Percentiles rank a stretch among this genome's conserved stretches.
These are phyloP conservation scores for Butorides virescens DNA, from an alignment of 2,113 vertebrate genomes.

Conservation along the genomic window DNA sequence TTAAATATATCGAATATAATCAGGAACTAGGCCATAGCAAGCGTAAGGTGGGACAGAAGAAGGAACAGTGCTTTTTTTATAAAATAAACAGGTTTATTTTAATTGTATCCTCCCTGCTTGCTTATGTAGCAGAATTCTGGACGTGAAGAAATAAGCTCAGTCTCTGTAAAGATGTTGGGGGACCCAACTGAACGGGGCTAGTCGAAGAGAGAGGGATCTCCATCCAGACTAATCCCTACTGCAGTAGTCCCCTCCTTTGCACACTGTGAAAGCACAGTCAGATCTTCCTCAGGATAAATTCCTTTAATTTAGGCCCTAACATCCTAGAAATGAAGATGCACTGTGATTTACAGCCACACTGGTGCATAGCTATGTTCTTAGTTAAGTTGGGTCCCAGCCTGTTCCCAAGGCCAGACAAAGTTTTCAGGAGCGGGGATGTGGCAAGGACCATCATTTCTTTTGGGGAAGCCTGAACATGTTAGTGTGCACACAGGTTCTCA, in stretches of 20 bases:
- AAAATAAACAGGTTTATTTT: not conserved
- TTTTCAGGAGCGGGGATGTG: not conserved
- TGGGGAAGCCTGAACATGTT: accelerated
- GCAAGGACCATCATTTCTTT: not conserved
- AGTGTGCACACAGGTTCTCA: not conserved
- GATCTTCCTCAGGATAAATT: not conserved
- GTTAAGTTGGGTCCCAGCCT: not conserved
- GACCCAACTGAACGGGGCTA: not conserved
- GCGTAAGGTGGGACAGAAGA: not conserved
- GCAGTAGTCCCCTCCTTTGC: not conserved
- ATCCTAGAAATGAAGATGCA: not conserved
- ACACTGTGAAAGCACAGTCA: not conserved
- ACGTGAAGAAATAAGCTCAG: not conserved
- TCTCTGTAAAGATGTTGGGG: not conserved
- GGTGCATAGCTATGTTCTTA: not conserved
- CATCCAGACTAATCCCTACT: not conserved
- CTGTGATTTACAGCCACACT: accelerated
- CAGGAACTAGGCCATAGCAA: not conserved
- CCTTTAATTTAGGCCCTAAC: not conserved
- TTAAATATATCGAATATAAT: not conserved
- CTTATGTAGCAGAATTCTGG: not conserved
- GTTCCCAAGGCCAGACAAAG: not conserved
- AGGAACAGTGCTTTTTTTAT: not conserved
- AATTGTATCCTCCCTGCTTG: not conserved
- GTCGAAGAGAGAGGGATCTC: not conserved